Percentiles rank a stretch among this genome's conserved stretches.
phyloP scores from a whole-genome alignment of 2,113 vertebrate species.

The Leptosomus discolor region DNA sequence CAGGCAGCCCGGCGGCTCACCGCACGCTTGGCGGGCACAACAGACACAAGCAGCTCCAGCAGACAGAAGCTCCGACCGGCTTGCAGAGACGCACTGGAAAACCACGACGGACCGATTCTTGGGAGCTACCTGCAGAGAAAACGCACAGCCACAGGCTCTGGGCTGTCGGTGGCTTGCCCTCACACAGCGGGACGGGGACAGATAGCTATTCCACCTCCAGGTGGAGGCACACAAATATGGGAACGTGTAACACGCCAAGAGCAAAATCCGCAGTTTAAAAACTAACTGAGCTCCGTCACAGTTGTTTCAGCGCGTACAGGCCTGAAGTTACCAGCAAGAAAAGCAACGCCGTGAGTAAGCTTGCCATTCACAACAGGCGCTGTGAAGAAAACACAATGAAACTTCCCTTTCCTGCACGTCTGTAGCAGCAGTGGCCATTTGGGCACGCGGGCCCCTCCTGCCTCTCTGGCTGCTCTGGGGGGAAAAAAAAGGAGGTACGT shows the following conservation, averaged over 20 bases:
- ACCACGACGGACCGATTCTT: not conserved
- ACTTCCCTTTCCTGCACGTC: not conserved
- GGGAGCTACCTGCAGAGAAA: not conserved
- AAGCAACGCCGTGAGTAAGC: not conserved
- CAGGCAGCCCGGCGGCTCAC: not conserved
- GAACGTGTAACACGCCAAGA: not conserved
- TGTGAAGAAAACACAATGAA: not conserved
- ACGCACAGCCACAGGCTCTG: rapidly evolving
- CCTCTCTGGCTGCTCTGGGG: not conserved
- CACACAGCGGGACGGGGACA: not conserved
- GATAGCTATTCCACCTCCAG: not conserved
- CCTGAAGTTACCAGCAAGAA: not conserved
- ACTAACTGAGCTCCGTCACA: not conserved
- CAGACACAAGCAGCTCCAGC: not conserved
- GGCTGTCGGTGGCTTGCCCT: not conserved
- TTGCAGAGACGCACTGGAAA: not conserved
- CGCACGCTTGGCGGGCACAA: rapidly evolving
- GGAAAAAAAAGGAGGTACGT: rapidly evolving
- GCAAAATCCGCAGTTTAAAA: not conserved
- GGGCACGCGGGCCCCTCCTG: rapidly evolving
- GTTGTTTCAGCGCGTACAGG: not conserved
- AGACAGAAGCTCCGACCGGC: not conserved
- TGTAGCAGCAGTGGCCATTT: not conserved
- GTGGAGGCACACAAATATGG: not conserved
- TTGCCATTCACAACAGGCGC: not conserved